Conservation (phyloP, 1,140 invertebrate species). For the Drosophila prosaltans region DNA sequence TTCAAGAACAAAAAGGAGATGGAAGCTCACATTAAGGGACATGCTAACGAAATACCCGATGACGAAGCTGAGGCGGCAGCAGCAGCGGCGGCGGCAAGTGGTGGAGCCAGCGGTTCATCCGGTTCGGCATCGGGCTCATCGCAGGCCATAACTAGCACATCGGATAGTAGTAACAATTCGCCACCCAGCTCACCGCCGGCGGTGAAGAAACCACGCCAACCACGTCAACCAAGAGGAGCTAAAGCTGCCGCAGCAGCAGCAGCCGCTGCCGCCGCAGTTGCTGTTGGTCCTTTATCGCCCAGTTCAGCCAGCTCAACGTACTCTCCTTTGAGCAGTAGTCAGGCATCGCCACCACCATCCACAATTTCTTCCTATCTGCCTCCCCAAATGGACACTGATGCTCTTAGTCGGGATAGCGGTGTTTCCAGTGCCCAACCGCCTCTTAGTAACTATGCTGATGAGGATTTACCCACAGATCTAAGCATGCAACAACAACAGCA, state of each 20-base stretch:
- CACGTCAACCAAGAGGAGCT: slow-evolving; percentile 48
- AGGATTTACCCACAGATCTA: slow-evolving; percentile 77
- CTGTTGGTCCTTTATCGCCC: slow-evolving; percentile 49
- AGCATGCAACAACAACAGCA: slow-evolving; percentile 62
- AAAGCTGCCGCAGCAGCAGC: slow-evolving; percentile 22
- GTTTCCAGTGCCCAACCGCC: slow-evolving; percentile 61
- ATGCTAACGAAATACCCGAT: slow-evolving; percentile 87
- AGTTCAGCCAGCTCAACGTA: slow-evolving; percentile 61
- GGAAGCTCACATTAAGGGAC: slow-evolving; percentile 95
- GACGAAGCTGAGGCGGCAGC: slow-evolving; percentile 72
- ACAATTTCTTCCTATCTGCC: slow-evolving; percentile 36
- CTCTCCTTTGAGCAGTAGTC: slow-evolving; percentile 60
- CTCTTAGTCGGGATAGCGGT: slow-evolving; percentile 72
- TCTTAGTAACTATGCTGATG: slow-evolving; percentile 49
- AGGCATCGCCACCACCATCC: slow-evolving; percentile 46
- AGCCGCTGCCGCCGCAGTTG: slow-evolving; percentile 9
- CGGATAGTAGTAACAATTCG: slow-evolving; percentile 66
- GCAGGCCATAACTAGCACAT: slow-evolving; percentile 47
- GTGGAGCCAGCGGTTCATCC: slow-evolving; percentile 44
- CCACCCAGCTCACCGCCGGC: slow-evolving; percentile 78
- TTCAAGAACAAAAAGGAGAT: slow-evolving; percentile 95
- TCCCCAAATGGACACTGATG: slow-evolving; percentile 51
- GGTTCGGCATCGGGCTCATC: slow-evolving; percentile 53
- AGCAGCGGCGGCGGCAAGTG: slow-evolving; percentile 44
- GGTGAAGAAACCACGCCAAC: slow-evolving; percentile 64